Conservation (phyloP, 2,113 vertebrate species). For the Syngnathus typhle region DNA sequence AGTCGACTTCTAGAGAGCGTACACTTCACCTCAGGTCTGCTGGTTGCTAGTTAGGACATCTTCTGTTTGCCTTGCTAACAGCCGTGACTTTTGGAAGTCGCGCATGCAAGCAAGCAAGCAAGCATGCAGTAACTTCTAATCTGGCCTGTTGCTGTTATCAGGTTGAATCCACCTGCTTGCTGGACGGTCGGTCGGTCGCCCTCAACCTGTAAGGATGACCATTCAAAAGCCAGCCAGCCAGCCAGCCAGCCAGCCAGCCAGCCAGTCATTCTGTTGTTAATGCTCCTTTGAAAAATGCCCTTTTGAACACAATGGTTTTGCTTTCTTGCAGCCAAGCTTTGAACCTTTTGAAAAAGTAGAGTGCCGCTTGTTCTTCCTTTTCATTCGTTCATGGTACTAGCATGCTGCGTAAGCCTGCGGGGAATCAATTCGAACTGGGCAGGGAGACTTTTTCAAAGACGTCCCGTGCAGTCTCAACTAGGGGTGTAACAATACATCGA, state of each 20-base stretch:
- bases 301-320: neutral
- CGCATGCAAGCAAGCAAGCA: too few species aligned
- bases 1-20: neutral
- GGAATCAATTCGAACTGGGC: slow-evolving; percentile 28
- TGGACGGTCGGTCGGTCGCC: slow-evolving; percentile 15
- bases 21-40: too few species aligned
- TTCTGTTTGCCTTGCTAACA: neutral
- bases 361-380: slow-evolving; percentile 5
- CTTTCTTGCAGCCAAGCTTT: neutral
- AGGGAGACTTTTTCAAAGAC: slow-evolving; percentile 9
- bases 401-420: slow-evolving; percentile 4
- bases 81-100: neutral
- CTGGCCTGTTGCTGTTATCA: slow-evolving; percentile 9
- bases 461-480: neutral
- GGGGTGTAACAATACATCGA: too few species aligned
- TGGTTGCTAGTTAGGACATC: neutral
- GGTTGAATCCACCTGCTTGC: slow-evolving; percentile 7
- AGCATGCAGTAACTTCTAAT: slow-evolving; percentile 1
- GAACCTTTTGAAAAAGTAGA: too few species aligned
- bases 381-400: slow-evolving; percentile 26
- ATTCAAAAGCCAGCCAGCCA: too few species aligned
- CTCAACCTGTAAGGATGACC: slow-evolving; percentile 3
- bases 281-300: neutral
- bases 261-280: neutral
- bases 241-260: too few species aligned